phyloP scores from a whole-genome alignment of 2,888 invertebrate species.

The Parascotia fuliginaria region DNA sequence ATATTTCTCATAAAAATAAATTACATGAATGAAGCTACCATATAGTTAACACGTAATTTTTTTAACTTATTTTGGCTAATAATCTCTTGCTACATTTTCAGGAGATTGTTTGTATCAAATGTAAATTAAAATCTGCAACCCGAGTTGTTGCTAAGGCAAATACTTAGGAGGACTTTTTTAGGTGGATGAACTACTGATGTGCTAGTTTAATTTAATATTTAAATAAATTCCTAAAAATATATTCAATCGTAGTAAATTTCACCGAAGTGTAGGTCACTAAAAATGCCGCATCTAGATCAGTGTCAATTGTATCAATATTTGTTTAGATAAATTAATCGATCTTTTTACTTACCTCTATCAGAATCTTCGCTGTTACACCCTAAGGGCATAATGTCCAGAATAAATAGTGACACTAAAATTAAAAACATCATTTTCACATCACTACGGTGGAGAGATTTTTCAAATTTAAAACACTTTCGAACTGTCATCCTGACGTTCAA shows the following conservation, averaged over 20 bases:
- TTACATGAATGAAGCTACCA: too few species aligned
- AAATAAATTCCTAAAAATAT: background rate
- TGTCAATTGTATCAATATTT: too few species aligned
- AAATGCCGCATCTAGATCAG: background rate
- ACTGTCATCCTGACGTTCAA: slow-evolving; percentile 76
- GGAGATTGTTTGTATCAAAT: too few species aligned
- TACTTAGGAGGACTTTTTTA: too few species aligned
- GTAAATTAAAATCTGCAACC: too few species aligned
- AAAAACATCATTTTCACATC: slow-evolving; percentile 73
- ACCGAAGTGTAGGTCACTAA: background rate
- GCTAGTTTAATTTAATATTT: background rate
- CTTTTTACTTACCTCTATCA: slow-evolving; percentile 70
- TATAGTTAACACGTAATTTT: too few species aligned
- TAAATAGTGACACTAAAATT: slow-evolving; percentile 67
- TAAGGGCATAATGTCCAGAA: slow-evolving; percentile 68
- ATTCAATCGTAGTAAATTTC: background rate
- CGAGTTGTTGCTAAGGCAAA: too few species aligned
- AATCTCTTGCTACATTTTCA: too few species aligned
- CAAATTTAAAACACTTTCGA: slow-evolving; percentile 70
- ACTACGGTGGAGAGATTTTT: slow-evolving; percentile 62
- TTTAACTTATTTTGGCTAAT: too few species aligned
- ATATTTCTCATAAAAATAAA: too few species aligned
- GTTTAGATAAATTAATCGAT: too few species aligned
- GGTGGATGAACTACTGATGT: too few species aligned
- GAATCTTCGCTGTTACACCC: slow-evolving; percentile 61